These are phyloP conservation scores for Drosophila tsacasi DNA, from an alignment of 1,140 invertebrate genomes.

Conservation along the genomic window DNA sequence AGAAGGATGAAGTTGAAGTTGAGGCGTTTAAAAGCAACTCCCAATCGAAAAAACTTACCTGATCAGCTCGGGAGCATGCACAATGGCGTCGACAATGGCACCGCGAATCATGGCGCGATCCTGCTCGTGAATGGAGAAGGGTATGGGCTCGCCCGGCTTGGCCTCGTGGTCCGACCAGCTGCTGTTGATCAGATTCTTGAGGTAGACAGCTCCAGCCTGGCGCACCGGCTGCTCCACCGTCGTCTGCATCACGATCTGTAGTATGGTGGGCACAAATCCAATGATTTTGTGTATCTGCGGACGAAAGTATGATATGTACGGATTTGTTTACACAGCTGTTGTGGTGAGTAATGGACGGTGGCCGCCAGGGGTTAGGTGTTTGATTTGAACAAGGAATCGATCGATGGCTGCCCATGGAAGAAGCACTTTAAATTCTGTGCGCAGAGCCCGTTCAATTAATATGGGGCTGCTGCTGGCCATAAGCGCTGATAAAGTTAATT, in stretches of 20 bases:
- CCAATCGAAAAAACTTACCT: conserved; percentile 86
- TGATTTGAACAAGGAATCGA: conserved; percentile 25
- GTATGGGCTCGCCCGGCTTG: conserved; percentile 90
- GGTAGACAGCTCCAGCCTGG: conserved; percentile 98
- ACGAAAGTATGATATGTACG: conserved; percentile 16
- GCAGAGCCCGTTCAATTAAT: conserved; percentile 39
- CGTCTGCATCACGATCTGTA: conserved; percentile 96
- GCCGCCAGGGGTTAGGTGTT: background rate
- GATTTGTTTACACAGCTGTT: conserved; percentile 72
- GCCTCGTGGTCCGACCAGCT: conserved; percentile 95
- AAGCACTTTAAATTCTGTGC: conserved; percentile 64
- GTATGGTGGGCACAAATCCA: conserved; percentile 96
- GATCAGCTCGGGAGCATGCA: conserved; percentile 95
- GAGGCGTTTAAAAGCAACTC: background rate
- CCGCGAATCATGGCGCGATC: conserved; percentile 97
- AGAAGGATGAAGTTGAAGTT: background rate
- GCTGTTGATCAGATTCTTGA: conserved; percentile 97
- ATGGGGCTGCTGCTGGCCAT: conserved; percentile 29
- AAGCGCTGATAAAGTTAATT: conserved; percentile 80
- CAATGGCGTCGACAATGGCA: conserved; percentile 97
- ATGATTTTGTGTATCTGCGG: conserved; percentile 96
- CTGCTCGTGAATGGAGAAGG: conserved; percentile 97
- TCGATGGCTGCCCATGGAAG: conserved; percentile 9
- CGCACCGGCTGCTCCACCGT: conserved; percentile 96
- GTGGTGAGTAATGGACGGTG: conserved; percentile 29